Base-by-base conservation (phyloP, 2,888 invertebrate species). In the Slavum lentiscoides region DNA sequence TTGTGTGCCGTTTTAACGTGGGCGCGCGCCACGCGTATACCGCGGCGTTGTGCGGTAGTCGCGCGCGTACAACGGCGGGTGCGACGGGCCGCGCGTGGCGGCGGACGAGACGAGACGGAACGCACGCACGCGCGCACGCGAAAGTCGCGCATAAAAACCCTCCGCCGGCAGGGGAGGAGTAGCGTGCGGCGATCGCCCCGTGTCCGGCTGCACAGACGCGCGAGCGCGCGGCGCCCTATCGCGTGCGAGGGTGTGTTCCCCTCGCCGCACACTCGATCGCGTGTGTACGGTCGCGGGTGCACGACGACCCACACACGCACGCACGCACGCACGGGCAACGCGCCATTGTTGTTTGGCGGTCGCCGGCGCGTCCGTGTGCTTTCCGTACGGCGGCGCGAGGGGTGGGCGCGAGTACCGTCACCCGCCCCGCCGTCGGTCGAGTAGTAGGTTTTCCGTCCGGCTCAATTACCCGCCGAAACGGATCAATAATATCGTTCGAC, bases 391-490 rank as follows among this genome's bases (percentile, higher is more conserved):
- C 21, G 21, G 59, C 21, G 21, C 59, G 59, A 21, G 21, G 59
- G 59, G 21, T 6, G 21, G 59, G 58, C n/a, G 19, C 19, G 11
- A n/a, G 75, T 59, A 30, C 70, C 80, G 58, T 43, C 43, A 9
- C 8, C 15, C 59, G 9, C 59, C 21, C n/a, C 58, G 9, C 58
- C 74, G 23, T 21, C 55, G 58, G 23, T 21, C 53, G 53, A 9
- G 53, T 13, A 30, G 30, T 30, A 30, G 49, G 75, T 58, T 59
- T 49, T 59, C 72, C 80, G 59, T 43, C 70, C 77, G 61, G 77
- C 62, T 77, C 77, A 77, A 77, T 77, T 72, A 64, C 80, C 70
- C 80, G 53, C 69, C 72, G 80, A 72, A 72, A 80, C 80, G 80
- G 80, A 80, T 80, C 80, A 80, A 80, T 80, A 80, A 39, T 61